These are phyloP conservation scores for Pasiphila rectangulata DNA, from an alignment of 2,888 invertebrate genomes.

Conservation along the genomic window DNA sequence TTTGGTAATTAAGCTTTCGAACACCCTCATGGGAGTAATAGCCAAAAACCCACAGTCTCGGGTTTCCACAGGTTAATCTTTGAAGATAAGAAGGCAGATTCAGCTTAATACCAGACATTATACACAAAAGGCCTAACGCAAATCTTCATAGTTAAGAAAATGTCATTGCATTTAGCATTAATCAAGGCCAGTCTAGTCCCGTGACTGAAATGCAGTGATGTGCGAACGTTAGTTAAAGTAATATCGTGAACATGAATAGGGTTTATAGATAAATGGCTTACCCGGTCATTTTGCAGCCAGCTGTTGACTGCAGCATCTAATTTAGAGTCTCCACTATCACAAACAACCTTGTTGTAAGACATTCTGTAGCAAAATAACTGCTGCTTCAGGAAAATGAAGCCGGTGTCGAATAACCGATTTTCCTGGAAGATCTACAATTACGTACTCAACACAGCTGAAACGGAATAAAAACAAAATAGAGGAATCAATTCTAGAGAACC, in stretches of 20 bases:
- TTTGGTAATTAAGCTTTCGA: too few relatives aligned
- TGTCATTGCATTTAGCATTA: conserved; percentile 5
- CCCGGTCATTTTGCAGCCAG: conserved; percentile 89
- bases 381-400: conserved; percentile 1
- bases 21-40: too few relatives aligned
- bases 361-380: conserved; percentile 4
- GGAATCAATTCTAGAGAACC: too few relatives aligned
- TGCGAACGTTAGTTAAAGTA: too few relatives aligned
- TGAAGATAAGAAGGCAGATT: too few relatives aligned
- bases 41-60: too few relatives aligned
- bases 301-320: conserved; percentile 84
- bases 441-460: too few relatives aligned
- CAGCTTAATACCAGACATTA: too few relatives aligned
- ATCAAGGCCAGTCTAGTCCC: conserved; percentile 14
- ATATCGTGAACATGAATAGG: too few relatives aligned
- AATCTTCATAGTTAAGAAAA: neutral
- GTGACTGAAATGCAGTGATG: neutral
- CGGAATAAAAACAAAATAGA: too few relatives aligned
- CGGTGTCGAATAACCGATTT: conserved; percentile 9
- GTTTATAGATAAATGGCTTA: too few relatives aligned
- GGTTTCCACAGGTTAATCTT: too few relatives aligned
- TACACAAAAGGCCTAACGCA: neutral
- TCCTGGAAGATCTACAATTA: neutral
- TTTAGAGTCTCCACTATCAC: conserved; percentile 74
- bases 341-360: conserved; percentile 32